Percentiles rank a stretch among this genome's conserved stretches.
phyloP scores from a whole-genome alignment of 2,113 vertebrate species.

The Crypturellus undulatus region DNA sequence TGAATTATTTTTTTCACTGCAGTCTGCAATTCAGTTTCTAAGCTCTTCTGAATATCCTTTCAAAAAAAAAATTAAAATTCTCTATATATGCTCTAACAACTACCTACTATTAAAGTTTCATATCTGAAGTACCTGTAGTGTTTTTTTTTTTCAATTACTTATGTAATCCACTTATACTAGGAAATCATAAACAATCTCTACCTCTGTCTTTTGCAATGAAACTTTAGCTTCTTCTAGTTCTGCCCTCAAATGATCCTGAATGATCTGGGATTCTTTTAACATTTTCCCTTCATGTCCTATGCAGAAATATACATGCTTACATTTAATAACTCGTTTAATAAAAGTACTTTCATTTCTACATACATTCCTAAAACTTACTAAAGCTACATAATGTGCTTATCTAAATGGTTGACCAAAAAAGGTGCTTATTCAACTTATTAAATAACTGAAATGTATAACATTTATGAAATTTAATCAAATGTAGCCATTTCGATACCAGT shows the following conservation, averaged over 20 bases:
- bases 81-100: neutral
- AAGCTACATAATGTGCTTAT: neutral
- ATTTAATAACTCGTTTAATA: neutral
- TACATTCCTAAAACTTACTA: neutral
- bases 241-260: conserved; percentile 76
- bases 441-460: neutral
- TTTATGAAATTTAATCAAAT: neutral
- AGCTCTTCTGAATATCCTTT: conserved; percentile 76
- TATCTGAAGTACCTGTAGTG: neutral
- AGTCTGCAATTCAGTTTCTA: conserved; percentile 78
- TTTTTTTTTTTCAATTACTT: neutral
- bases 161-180: neutral
- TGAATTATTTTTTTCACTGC: conserved; percentile 75
- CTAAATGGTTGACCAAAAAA: neutral
- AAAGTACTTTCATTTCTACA: neutral
- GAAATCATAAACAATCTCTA: conserved; percentile 58
- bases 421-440: neutral
- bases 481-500: neutral
- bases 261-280: conserved; percentile 77
- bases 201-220: conserved; percentile 81
- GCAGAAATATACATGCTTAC: neutral
- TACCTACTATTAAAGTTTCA: neutral
- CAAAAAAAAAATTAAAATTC: neutral
- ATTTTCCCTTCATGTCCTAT: conserved; percentile 81
- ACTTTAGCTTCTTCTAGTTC: conserved; percentile 80